Evolutionary conservation across 1,140 invertebrate genomes (phyloP).

Genomic region (Globodera ellingtonae): DNA sequence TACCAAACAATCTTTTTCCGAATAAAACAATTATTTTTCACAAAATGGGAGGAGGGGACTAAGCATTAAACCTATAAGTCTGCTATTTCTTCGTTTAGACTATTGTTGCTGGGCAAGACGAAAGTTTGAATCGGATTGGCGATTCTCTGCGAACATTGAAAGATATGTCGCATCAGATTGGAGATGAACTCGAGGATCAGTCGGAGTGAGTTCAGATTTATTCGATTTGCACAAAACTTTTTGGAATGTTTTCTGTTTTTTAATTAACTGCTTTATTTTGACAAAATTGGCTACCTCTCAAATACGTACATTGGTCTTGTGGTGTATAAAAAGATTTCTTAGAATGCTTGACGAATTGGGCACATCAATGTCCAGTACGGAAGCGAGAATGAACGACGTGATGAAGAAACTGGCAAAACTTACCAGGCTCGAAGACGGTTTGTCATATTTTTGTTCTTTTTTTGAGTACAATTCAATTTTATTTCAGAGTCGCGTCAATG

Average conservation of each 20-base stretch:
- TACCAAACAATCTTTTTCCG: no score
- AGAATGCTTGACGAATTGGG: constrained; percentile 95
- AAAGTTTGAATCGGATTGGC: constrained; percentile 54
- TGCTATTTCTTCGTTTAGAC: constrained; percentile 37
- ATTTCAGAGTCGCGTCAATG: constrained; percentile 73
- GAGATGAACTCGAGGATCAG: constrained; percentile 61
- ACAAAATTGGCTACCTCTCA: not conserved
- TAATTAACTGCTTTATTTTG: no score
- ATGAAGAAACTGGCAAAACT: constrained; percentile 96
- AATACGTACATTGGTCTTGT: constrained; percentile 59
- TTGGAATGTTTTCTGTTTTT: no score
- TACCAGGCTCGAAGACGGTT: constrained; percentile 92
- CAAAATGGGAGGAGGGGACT: no score
- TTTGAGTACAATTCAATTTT: not conserved
- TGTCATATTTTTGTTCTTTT: not conserved
- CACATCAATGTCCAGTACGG: constrained; percentile 86
- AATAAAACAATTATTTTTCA: no score
- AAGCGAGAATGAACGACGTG: constrained; percentile 86
- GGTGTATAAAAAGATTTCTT: constrained; percentile 10
- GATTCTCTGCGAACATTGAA: constrained; percentile 54
- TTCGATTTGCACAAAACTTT: no score
- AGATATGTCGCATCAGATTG: constrained; percentile 58
- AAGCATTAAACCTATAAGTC: no score
- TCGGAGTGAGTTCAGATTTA: constrained; percentile 47
- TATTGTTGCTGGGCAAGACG: constrained; percentile 57